A percentile compares a stretch with the other conserved stretches of the same genome.
These are phyloP conservation scores for Armadillidium nasatum DNA, from an alignment of 1,140 invertebrate genomes.

Conservation along the genomic window DNA sequence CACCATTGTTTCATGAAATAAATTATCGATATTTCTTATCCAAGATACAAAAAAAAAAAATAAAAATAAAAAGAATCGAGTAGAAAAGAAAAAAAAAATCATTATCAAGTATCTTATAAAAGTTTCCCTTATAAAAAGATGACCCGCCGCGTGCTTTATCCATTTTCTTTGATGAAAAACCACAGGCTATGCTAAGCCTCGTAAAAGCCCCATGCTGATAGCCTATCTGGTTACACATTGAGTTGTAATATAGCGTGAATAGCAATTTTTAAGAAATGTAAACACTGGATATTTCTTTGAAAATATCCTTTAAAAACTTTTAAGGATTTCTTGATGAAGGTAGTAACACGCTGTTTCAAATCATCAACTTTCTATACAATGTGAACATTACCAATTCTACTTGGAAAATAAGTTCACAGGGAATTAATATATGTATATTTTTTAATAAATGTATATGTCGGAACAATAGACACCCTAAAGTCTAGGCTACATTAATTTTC, in stretches of 20 bases:
- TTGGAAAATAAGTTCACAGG: too few relatives aligned
- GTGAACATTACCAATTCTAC: background rate
- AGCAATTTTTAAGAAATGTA: conserved; percentile 4
- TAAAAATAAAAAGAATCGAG: too few relatives aligned
- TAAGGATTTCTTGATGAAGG: background rate
- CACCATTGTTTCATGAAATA: too few relatives aligned
- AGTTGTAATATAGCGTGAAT: conserved; percentile 5
- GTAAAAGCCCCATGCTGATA: background rate
- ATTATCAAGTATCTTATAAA: background rate
- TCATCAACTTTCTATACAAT: background rate
- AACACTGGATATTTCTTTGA: background rate
- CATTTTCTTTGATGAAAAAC: conserved; percentile 1
- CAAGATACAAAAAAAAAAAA: too few relatives aligned
- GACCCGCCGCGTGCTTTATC: background rate
- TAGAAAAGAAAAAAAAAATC: too few relatives aligned
- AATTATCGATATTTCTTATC: too few relatives aligned
- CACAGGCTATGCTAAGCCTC: background rate
- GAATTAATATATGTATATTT: too few relatives aligned
- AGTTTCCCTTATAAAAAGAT: background rate
- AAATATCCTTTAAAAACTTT: background rate
- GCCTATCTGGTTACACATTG: background rate
- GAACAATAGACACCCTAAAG: too few relatives aligned
- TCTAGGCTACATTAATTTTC: too few relatives aligned
- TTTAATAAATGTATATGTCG: too few relatives aligned
- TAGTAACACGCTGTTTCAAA: background rate